Evolutionary conservation across 1,140 invertebrate species (phyloP).

Genomic region (Caenorhabditis elegans): DNA sequence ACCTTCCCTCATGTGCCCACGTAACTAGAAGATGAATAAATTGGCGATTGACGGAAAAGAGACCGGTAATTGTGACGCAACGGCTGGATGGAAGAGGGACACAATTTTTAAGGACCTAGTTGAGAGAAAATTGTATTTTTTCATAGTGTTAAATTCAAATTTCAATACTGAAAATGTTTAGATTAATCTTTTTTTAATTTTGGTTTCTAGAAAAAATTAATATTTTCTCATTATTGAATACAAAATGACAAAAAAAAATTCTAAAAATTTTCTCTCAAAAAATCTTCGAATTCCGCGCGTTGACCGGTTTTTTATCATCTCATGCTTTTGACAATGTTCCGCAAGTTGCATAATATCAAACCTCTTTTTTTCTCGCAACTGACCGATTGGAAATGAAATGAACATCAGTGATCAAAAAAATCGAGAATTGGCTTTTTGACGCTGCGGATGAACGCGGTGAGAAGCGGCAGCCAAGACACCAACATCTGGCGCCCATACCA

Average conservation of each 20-base stretch:
- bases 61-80: background rate
- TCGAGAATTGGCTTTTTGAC: background rate
- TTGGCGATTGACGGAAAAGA: constrained; percentile 15
- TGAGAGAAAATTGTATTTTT: too few relatives aligned
- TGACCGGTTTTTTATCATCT: background rate
- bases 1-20: constrained; percentile 19
- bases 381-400: background rate
- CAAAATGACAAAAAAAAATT: background rate
- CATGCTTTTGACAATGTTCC: constrained; percentile 12
- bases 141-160: too few relatives aligned
- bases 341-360: constrained; percentile 28
- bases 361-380: background rate
- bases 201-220: too few relatives aligned
- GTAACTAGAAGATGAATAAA: constrained; percentile 15
- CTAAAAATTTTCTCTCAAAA: background rate
- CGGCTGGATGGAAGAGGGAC: background rate
- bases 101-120: too few relatives aligned
- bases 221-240: background rate
- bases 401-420: constrained; percentile 12
- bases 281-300: background rate
- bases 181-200: too few relatives aligned
- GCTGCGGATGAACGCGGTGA: background rate
- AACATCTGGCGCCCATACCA: constrained; percentile 2
- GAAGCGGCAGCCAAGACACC: background rate
- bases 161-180: too few relatives aligned